Base-by-base conservation (phyloP, 1,140 invertebrate species). In the Caenorhabditis brenneri region DNA sequence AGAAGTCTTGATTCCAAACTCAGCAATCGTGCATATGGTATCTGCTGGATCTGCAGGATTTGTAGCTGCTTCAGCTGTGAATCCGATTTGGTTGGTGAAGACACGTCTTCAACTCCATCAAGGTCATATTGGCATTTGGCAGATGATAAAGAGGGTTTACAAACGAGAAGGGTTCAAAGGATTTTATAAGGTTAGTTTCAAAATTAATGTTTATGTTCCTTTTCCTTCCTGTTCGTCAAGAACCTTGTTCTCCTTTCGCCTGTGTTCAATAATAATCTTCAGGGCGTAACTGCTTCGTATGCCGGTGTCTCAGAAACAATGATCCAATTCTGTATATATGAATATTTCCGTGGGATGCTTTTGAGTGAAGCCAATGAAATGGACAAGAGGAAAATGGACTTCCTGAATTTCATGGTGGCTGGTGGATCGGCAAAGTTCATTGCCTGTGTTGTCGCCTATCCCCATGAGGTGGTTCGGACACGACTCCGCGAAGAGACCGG, bases 31-130 rank as follows among this genome's bases (percentile, higher is more conserved):
- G 12, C 97, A 99, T 91, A 94, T 99, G 51, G 94, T 94, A 88
- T 96, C 97, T 55, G 97, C 97, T 42, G 95, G 95, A 36, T 95
- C 94, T 91, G 97, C 96, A 91, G 96, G 97, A 89, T 97, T 99
- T 91, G 94, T 95, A 53, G 95, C 97, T 12, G 96, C 96, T 88
- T 97, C 97, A 46, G 93, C 94, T 84, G 99, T 98, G 80, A 99
- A 99, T 93, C 98, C 98, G 46, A 97, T 99, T 89, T 99, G 98
- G 98, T 96, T 99, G 91, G 95, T 99, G 27, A 99, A 99, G 93
- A 99, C 98, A 31, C 93, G 97, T 65, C 93, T 99, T 46, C 98
- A 99, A 91, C 93, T 99, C 86, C 96, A 99, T 92, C 91, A 92
- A n/a, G 88, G 89, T 33, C 92, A 92, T 88, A 93, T 95, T 87